Base-by-base conservation (phyloP, 2,888 invertebrate species). In the Dicyrtomina minuta region DNA sequence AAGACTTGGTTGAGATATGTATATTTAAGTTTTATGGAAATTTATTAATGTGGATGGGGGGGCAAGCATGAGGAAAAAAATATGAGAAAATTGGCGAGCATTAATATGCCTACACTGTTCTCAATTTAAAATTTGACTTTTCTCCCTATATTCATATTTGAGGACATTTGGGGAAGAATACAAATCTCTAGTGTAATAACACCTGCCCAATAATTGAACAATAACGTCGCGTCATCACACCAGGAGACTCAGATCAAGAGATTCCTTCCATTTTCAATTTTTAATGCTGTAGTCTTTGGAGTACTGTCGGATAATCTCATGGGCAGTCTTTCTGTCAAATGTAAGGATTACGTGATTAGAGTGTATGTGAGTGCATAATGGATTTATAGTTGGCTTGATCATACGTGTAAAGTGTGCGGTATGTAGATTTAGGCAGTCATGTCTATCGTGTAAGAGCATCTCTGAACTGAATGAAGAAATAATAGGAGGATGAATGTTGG, bases 1-100 rank as follows among this genome's bases (percentile, higher is more conserved):
- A 27, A 53, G 41, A 20, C 49, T n/a, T n/a, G n/a, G 61, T 55
- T 41, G 26, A 51, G 33, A 62, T 53, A 68, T 68, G 68, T 61
- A 51, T 39, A 61, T 51, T 59, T 51, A 51, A 22, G 27, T 53
- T 68, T 68, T 67, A 67, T 67, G 67, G 67, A 68, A 68, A 68
- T 68, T 68, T 68, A 68, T 68, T 62, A 55, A 68, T 62, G 68
- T 53, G 46, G 68, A 68, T 51, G 67, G 59, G 67, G 33, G 33
- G 49, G 39, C 22, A 59, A 67, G 67, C 41, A 49, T 58, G 67
- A 67, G 67, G 59, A 51, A 59, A 49, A 67, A 66, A n/a, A n/a
- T n/a, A 66, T 55, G 49, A 33, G 59, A 67, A 67, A 49, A 66
- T 67, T 67, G 46, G 62, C 51, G 62, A 33, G 17, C 33, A 24